Evolutionary conservation across 1,140 invertebrate genomes (phyloP).

Genomic region (Pantala flavescens): DNA sequence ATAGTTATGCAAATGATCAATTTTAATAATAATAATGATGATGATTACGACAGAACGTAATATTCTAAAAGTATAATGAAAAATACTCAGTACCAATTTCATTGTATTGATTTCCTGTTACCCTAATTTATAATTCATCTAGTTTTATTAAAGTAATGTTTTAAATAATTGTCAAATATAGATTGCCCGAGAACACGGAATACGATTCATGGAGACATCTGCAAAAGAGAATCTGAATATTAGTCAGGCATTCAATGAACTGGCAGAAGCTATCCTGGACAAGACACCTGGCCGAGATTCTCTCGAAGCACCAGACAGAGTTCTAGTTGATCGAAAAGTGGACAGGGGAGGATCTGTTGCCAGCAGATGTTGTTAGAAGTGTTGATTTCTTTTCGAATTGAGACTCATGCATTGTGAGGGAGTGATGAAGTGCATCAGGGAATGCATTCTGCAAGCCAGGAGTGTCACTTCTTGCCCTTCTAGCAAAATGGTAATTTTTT

Average conservation of each 20-base stretch:
- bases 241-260: conserved; percentile 90
- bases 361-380: not conserved
- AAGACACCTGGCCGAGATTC: conserved; percentile 62
- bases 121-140: too few relatives aligned
- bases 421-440: too few relatives aligned
- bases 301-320: conserved; percentile 53
- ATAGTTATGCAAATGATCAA: too few relatives aligned
- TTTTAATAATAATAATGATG: too few relatives aligned
- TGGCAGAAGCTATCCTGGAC: conserved; percentile 91
- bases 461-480: too few relatives aligned
- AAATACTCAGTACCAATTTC: too few relatives aligned
- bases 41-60: too few relatives aligned
- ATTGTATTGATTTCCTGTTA: too few relatives aligned
- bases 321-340: conserved; percentile 49
- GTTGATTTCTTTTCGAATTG: not conserved
- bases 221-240: conserved; percentile 98
- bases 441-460: too few relatives aligned
- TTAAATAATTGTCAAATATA: conserved; percentile 32
- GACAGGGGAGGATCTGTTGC: conserved; percentile 28
- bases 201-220: conserved; percentile 97
- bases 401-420: not conserved
- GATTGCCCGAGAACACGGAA: conserved; percentile 95
- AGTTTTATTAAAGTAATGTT: too few relatives aligned
- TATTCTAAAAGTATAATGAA: too few relatives aligned
- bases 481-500: too few relatives aligned